A percentile compares a stretch with the other conserved stretches of the same genome.
Conservation (phyloP, 2,797 vertebrate genomes). For the Galago senegalensis region DNA sequence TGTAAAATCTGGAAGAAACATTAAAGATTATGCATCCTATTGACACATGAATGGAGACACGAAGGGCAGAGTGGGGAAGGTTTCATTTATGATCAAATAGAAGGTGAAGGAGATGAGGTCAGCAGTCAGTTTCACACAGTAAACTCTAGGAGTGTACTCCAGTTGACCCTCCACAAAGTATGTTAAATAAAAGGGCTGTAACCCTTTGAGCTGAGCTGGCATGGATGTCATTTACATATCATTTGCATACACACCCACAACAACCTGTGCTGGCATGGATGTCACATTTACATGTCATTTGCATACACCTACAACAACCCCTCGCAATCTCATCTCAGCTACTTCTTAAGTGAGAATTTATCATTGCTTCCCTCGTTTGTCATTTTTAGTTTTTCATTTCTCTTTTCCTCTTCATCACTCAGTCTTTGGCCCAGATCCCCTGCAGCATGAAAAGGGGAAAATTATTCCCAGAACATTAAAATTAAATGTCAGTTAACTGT, state of each 20-base stretch:
- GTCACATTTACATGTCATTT: constrained; percentile 71
- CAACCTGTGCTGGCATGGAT: not conserved
- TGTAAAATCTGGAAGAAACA: not conserved
- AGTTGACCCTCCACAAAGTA: not conserved
- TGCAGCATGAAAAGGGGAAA: constrained; percentile 51
- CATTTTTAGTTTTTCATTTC: constrained; percentile 76
- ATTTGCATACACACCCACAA: constrained; percentile 67
- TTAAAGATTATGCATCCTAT: not conserved
- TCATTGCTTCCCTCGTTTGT: constrained; percentile 58
- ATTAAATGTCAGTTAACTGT: constrained; percentile 73
- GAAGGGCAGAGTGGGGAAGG: not conserved
- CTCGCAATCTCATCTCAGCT: constrained; percentile 61
- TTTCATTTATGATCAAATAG: not conserved
- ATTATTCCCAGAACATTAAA: constrained; percentile 72
- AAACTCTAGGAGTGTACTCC: not conserved
- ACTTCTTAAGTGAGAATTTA: constrained; percentile 68
- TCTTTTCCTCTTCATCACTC: constrained; percentile 76
- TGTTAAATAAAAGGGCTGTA: constrained; percentile 5
- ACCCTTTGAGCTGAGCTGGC: not conserved
- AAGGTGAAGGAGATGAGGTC: not conserved
- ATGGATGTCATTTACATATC: constrained; percentile 53
- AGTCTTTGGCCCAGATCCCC: constrained; percentile 75
- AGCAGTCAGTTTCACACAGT: not conserved
- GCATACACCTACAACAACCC: constrained; percentile 64
- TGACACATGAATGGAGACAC: not conserved